phyloP scores from a whole-genome alignment of 2,113 vertebrate genomes.

The Pan troglodytes region NHGRI_mPanTro3-v2.1_pri NC_072404.2:74722501-74723000 shows the following conservation, averaged over 20 bases:
- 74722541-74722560: not conserved
- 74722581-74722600: constrained; percentile 91
- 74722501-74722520: too few species aligned
- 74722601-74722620: constrained; percentile 95
- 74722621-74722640: constrained; percentile 94
- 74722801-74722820: not conserved
- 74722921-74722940: not conserved
- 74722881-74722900: not conserved
- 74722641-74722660: constrained; percentile 59
- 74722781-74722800: not conserved
- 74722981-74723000: not conserved
- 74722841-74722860: not conserved
- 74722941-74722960: not conserved
- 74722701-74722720: not conserved
- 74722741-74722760: not conserved
- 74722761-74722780: not conserved
- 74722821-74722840: not conserved
- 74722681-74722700: not conserved
- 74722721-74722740: not conserved
- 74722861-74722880: not conserved
- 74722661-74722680: not conserved
- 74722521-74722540: too few species aligned
- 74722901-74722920: not conserved
- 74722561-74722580: constrained; percentile 93
- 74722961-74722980: not conserved